Evolutionary conservation across 1,140 invertebrate genomes (phyloP).

Genomic region (Stegodyphus mimosarum): DNA sequence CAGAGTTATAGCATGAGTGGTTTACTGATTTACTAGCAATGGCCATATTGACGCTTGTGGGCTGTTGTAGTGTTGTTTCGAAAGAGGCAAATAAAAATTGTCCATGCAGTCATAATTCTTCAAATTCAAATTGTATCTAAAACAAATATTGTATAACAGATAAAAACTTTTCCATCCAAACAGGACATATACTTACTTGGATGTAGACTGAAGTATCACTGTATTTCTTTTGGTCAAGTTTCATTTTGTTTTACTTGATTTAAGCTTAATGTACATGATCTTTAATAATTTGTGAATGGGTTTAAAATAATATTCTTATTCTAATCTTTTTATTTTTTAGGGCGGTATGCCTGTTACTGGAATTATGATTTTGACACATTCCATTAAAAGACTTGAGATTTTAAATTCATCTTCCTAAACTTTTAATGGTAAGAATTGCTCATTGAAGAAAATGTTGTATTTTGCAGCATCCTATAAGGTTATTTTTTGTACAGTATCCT

Average conservation of each 20-base stretch:
- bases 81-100: too few species aligned
- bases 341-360: slow-evolving; percentile 46
- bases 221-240: background rate
- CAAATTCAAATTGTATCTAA: too few species aligned
- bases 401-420: background rate
- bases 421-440: too few species aligned
- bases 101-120: too few species aligned
- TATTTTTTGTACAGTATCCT: too few species aligned
- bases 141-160: background rate
- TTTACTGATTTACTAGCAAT: too few species aligned
- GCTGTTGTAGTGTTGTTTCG: too few species aligned
- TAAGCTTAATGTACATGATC: background rate
- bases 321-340: slow-evolving; percentile 3
- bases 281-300: background rate
- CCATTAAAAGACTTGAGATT: slow-evolving; percentile 20
- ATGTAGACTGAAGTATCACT: background rate
- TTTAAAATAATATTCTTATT: background rate
- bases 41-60: too few species aligned
- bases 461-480: too few species aligned
- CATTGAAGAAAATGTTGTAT: too few species aligned
- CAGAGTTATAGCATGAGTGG: too few species aligned
- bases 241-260: background rate
- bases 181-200: background rate
- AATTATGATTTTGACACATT: slow-evolving; percentile 22
- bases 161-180: background rate